Conservation (phyloP, 2,113 vertebrate genomes). For the Limnothrissa miodon region DNA sequence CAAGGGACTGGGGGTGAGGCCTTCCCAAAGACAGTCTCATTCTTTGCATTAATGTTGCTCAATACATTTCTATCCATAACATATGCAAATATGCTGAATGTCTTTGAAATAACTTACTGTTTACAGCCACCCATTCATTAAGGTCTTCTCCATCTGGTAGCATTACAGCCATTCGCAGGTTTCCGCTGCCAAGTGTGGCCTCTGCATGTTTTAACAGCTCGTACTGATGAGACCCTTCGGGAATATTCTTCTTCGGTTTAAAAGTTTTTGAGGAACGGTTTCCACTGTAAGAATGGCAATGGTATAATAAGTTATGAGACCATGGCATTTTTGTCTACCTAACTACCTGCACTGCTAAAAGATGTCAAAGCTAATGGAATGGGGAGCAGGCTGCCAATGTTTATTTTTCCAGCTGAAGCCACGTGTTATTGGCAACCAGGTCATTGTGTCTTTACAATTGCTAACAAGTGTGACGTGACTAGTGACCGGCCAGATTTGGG, state of each 20-base stretch:
- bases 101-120: neutral
- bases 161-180: conserved; percentile 1
- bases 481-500: no score
- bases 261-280: conserved; percentile 4
- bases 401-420: no score
- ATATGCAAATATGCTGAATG: neutral
- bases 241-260: conserved; percentile 15
- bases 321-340: neutral
- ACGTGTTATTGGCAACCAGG: no score
- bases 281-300: neutral
- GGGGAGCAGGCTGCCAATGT: no score
- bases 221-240: conserved; percentile 5
- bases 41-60: no score
- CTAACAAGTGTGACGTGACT: no score
- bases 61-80: no score
- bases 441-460: no score
- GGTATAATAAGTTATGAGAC: neutral
- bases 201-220: conserved; percentile 8
- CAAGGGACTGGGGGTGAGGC: no score
- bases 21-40: no score
- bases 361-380: no score
- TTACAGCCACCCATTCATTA: conserved; percentile 10
- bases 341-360: neutral
- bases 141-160: conserved; percentile 15
- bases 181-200: conserved; percentile 5